Evolutionary conservation across 2,888 invertebrate genomes (phyloP), one percentile per base, ranked within the genome.

Genomic region (Scaeva pyrastri): DNA sequence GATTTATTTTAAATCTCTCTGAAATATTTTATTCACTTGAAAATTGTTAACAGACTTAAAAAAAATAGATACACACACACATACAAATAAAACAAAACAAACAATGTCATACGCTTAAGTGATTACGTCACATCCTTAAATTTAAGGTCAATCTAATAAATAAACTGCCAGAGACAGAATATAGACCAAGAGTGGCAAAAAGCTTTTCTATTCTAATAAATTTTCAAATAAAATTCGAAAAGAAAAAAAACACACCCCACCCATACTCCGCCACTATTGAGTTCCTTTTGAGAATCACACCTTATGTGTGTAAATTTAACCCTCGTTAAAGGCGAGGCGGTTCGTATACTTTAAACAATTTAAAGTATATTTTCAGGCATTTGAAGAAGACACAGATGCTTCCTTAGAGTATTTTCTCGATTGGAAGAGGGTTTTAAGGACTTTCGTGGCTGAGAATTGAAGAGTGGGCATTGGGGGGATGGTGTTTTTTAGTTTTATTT

Each of bases 111-210:
- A 64, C 45, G 64, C 64, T 64, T 64, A 16, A 64, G 45, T 64
- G 64, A 77, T 58, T 62, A 16, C 64, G 72, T 72, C 64, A 71
- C 77, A 72, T 77, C 45, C 64, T 41, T 64, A 19, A 56, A 68
- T 68, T 39, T 64, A 66, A 43, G 64, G 64, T 45, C 45, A 64
- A 64, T 16, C 64, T 45, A 45, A 45, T 64, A 64, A 45, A 68
- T 68, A 68, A 60, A 68, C 16, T 39, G 68, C 7, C 8, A 31
- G 5, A 1, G 6, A 19, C 39, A 39, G 11, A 39, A 39, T 1
- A 48, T 8, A 48, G 10, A 50, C 7, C 3, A 6, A 31, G 36
- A 36, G 36, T 12, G 68, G 48, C 12, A 26, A n/a, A 7, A 62
- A 43, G 60, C 39, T 62, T 23, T 26, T 23, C 52, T 52, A 52